phyloP scores from a whole-genome alignment of 2,797 vertebrate genomes.

The Lindbergichthys nudifrons region DNA sequence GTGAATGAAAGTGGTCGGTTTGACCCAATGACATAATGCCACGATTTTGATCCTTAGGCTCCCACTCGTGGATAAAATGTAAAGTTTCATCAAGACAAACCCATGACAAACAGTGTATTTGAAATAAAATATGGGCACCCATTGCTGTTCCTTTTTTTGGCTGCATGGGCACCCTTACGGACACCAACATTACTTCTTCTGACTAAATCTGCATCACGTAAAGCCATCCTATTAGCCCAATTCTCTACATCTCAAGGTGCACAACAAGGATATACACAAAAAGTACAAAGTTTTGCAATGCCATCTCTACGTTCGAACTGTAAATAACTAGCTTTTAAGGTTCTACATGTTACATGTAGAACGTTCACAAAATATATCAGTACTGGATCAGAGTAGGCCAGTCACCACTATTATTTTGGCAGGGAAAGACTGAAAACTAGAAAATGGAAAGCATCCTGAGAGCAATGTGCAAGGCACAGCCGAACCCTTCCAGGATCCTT shows the following conservation, averaged over 20 bases:
- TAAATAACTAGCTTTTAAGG: conserved; percentile 56
- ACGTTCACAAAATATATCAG: conserved; percentile 70
- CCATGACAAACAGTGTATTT: not conserved
- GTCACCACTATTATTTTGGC: conserved; percentile 56
- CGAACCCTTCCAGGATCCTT: conserved; percentile 52
- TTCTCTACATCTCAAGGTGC: conserved; percentile 64
- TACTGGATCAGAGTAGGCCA: conserved; percentile 58
- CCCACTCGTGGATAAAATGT: not conserved
- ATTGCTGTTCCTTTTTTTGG: not conserved
- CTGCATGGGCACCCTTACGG: not conserved
- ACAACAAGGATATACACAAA: conserved; percentile 65
- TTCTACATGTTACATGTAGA: conserved; percentile 74
- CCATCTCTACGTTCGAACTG: conserved; percentile 54
- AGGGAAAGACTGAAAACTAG: conserved; percentile 58
- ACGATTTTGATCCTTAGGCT: not conserved
- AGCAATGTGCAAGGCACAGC: conserved; percentile 77
- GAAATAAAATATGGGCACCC: not conserved
- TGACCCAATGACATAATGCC: not conserved
- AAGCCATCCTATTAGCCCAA: conserved; percentile 48
- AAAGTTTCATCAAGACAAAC: not conserved
- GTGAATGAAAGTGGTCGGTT: not conserved
- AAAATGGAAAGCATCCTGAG: conserved; percentile 79
- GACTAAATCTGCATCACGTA: conserved; percentile 51
- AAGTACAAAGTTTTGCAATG: conserved; percentile 69
- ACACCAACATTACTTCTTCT: conserved; percentile 10